Conservation (phyloP, 53 echinoderm and acorn worm genomes). For the Hippasteria phrygiana region DNA sequence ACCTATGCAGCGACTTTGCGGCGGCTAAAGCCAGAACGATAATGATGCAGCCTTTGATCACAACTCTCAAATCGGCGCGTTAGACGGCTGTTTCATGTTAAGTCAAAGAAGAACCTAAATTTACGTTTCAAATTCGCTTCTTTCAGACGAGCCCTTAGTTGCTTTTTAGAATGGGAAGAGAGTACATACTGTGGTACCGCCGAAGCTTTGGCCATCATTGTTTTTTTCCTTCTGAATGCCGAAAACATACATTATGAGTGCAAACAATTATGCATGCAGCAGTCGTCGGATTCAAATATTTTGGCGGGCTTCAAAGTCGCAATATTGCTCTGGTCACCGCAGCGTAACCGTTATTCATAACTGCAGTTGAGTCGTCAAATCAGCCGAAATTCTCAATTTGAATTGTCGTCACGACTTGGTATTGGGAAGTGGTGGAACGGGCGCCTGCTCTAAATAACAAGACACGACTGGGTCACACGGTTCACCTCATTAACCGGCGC, state of each 20-base stretch:
- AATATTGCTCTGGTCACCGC: slow-evolving; percentile 28
- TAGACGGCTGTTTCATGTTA: slow-evolving; percentile 5
- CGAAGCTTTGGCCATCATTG: too few relatives aligned
- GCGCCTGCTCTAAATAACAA: neutral
- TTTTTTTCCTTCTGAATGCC: too few relatives aligned
- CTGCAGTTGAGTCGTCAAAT: slow-evolving; percentile 36
- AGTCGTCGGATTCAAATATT: slow-evolving; percentile 27
- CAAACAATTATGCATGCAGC: neutral
- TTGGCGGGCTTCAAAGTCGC: slow-evolving; percentile 7
- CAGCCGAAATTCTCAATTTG: slow-evolving; percentile 40
- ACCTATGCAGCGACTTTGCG: slow-evolving; percentile 16
- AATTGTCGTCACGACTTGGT: slow-evolving; percentile 24
- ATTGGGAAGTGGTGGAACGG: neutral
- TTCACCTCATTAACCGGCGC: too few relatives aligned
- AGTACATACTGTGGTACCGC: too few relatives aligned
- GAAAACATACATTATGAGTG: too few relatives aligned
- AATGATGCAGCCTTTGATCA: slow-evolving; percentile 21
- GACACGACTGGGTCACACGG: neutral
- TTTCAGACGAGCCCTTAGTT: too few relatives aligned
- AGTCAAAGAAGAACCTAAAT: too few relatives aligned
- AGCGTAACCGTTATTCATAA: slow-evolving; percentile 52
- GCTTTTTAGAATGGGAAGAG: too few relatives aligned
- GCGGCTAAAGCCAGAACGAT: slow-evolving; percentile 31
- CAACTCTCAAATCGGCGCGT: neutral
- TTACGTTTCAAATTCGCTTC: too few relatives aligned